These are phyloP conservation scores for Crotalus helleri DNA, from an alignment of 2,113 vertebrate genomes.

Conservation along the genomic window DNA sequence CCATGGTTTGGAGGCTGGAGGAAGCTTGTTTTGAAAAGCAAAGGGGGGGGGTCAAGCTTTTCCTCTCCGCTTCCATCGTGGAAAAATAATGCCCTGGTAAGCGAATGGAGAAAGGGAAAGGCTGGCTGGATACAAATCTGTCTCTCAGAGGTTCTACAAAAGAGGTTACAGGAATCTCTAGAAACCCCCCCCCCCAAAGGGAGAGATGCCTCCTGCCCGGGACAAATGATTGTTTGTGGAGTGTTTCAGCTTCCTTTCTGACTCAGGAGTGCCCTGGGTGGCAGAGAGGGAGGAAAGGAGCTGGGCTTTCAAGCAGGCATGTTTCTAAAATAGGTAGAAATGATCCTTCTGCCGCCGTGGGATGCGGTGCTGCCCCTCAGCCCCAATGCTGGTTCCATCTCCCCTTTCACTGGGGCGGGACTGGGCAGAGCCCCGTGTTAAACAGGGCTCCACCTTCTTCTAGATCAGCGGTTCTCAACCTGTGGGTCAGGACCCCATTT, in stretches of 20 bases:
- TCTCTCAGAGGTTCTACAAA: not conserved
- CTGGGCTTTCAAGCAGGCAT: accelerated
- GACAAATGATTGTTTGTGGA: not conserved
- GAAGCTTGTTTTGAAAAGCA: not conserved
- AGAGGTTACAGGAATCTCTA: not conserved
- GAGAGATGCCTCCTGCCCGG: not conserved
- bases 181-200: not conserved
- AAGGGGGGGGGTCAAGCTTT: too few species aligned
- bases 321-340: not conserved
- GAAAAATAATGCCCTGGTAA: not conserved
- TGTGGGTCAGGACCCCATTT: too few species aligned
- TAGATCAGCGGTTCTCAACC: too few species aligned
- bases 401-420: not conserved
- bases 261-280: not conserved
- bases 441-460: not conserved
- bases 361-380: not conserved
- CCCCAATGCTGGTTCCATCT: not conserved
- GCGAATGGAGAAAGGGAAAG: not conserved
- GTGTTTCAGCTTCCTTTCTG: not conserved
- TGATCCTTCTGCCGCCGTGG: not conserved
- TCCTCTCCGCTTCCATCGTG: not conserved
- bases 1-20: not conserved
- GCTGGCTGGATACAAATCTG: not conserved
- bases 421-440: not conserved
- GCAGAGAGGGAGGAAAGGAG: not conserved